Conservation (phyloP, 92 coral and sea anemone genomes). For the Epizoanthus fatuus region DNA sequence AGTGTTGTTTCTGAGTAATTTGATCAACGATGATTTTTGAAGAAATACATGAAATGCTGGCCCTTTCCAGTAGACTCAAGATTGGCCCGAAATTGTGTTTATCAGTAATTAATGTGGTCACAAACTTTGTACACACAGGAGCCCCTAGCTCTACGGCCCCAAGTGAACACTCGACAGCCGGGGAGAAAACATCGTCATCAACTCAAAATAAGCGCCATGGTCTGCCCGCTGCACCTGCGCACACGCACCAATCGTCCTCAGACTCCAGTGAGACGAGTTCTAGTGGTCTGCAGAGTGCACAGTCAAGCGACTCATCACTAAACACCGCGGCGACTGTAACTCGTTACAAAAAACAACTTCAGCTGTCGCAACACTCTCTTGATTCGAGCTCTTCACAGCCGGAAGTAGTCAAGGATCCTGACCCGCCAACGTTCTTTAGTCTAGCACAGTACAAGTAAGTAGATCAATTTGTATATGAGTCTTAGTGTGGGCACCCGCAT, state of each 20-base stretch:
- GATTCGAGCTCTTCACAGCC: conserved; percentile 11
- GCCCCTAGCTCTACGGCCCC: neutral
- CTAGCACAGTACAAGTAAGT: conserved; percentile 39
- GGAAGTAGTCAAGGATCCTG: conserved; percentile 10
- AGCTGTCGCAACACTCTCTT: conserved; percentile 4
- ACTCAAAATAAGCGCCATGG: conserved; percentile 9
- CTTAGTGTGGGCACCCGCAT: no score
- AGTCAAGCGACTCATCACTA: conserved; percentile 31
- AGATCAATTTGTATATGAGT: no score
- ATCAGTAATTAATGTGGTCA: no score
- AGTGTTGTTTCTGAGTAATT: no score
- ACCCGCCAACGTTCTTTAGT: conserved; percentile 42
- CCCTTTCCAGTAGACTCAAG: no score
- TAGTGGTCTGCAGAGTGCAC: conserved; percentile 25
- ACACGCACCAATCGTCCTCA: conserved; percentile 25
- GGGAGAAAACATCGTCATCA: neutral
- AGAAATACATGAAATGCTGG: no score
- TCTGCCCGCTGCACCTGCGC: conserved; percentile 33
- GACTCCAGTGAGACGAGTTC: conserved; percentile 39
- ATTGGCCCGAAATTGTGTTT: no score
- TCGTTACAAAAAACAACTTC: conserved; percentile 28
- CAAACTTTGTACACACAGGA: neutral
- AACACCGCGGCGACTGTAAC: conserved; percentile 11
- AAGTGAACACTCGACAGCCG: conserved; percentile 10
- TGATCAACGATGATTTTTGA: no score